These are phyloP conservation scores for Ormia ochracea DNA, from an alignment of 2,888 invertebrate species.

Conservation along the genomic window DNA sequence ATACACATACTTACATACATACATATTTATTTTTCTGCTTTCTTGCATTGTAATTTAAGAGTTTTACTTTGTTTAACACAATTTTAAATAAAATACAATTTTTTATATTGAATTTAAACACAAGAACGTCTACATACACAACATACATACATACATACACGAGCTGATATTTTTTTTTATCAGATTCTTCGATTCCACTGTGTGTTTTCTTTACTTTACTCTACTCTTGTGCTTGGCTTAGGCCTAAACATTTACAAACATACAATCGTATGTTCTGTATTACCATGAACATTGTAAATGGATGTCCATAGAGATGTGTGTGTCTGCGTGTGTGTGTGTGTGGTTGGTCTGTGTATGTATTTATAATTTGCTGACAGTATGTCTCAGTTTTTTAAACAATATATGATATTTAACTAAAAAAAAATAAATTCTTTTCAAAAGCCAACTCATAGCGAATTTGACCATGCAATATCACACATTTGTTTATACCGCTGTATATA, in stretches of 20 bases:
- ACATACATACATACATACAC: too few species aligned
- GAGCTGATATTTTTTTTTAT: conserved; percentile 3
- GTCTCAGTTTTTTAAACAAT: conserved; percentile 21
- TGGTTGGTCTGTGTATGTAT: too few species aligned
- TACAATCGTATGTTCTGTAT: too few species aligned
- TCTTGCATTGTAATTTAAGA: conserved; percentile 44
- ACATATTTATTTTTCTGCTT: neutral
- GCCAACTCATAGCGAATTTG: neutral
- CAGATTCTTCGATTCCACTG: neutral
- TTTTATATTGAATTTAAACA: neutral
- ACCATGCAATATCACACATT: conserved; percentile 9
- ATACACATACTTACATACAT: neutral
- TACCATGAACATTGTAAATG: too few species aligned
- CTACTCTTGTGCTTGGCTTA: neutral
- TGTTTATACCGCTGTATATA: neutral
- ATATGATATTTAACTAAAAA: conserved; percentile 24
- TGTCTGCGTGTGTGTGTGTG: too few species aligned
- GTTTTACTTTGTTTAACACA: neutral
- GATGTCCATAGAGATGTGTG: too few species aligned
- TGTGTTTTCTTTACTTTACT: neutral
- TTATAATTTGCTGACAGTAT: conserved; percentile 46
- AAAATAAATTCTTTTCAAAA: conserved; percentile 30
- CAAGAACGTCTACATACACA: conserved; percentile 17
- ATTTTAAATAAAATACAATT: neutral
- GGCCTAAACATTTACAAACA: neutral